Conservation (phyloP, 2,113 vertebrate genomes). For the Pampusana beccarii region DNA sequence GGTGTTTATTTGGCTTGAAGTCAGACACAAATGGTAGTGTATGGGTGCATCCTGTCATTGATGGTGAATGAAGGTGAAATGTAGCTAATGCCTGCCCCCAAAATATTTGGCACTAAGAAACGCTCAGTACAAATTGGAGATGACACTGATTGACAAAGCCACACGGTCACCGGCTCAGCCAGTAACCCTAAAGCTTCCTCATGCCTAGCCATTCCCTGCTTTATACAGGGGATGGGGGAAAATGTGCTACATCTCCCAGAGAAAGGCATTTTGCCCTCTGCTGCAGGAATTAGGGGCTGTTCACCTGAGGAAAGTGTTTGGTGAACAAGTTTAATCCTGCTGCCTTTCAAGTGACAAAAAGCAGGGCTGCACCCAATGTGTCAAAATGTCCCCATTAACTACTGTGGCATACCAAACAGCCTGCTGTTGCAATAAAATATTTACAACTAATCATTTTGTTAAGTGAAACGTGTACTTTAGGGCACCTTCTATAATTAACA, state of each 20-base stretch:
- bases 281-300: background rate
- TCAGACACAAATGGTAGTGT: background rate
- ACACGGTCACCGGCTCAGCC: background rate
- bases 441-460: conserved; percentile 34
- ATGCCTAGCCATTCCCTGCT: background rate
- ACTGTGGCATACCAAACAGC: background rate
- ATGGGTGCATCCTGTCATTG: background rate
- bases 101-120: background rate
- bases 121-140: background rate
- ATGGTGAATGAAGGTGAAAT: background rate
- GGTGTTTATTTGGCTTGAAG: background rate
- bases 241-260: background rate
- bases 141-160: background rate
- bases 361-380: background rate
- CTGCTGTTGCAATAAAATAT: conserved; percentile 13
- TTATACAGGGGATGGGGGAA: background rate
- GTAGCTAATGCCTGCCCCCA: background rate
- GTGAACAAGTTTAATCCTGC: background rate
- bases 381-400: background rate
- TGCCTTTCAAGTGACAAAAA: background rate
- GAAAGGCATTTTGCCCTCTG: background rate
- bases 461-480: conserved; percentile 19
- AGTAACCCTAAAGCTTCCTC: background rate
- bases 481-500: conserved; percentile 30
- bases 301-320: background rate